phyloP scores from a whole-genome alignment of 2,797 vertebrate genomes.

The Betta splendens region DNA sequence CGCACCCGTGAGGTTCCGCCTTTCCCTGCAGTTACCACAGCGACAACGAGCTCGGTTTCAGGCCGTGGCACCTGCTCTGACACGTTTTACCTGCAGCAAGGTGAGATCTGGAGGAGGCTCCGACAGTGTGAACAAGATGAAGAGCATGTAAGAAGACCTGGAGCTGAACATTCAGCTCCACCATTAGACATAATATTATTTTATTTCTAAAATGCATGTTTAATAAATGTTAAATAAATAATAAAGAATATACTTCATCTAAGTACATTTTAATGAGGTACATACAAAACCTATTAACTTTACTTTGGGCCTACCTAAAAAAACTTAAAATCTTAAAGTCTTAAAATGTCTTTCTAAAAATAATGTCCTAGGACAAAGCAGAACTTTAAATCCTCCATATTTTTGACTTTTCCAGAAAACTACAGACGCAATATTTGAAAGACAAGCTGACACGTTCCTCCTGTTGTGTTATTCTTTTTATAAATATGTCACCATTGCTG shows the following conservation, averaged over 20 bases:
- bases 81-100: slow-evolving; percentile 42
- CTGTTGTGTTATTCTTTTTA: background rate
- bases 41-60: slow-evolving; percentile 9
- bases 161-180: background rate
- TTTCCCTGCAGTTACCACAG: slow-evolving; percentile 5
- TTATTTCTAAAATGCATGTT: background rate
- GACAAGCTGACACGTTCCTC: slow-evolving; percentile 2
- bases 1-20: background rate
- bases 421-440: background rate
- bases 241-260: no score
- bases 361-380: background rate
- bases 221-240: no score
- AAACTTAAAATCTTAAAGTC: no score
- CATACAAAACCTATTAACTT: no score
- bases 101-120: background rate
- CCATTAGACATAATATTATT: no score
- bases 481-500: background rate
- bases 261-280: no score
- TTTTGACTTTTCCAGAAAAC: background rate
- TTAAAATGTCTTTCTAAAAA: no score
- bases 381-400: no score
- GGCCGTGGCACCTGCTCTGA: slow-evolving; percentile 16
- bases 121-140: background rate
- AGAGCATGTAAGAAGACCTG: background rate
- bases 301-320: no score